Evolutionary conservation across 2,888 invertebrate genomes (phyloP).

Genomic region (Polia nebulosa): DNA sequence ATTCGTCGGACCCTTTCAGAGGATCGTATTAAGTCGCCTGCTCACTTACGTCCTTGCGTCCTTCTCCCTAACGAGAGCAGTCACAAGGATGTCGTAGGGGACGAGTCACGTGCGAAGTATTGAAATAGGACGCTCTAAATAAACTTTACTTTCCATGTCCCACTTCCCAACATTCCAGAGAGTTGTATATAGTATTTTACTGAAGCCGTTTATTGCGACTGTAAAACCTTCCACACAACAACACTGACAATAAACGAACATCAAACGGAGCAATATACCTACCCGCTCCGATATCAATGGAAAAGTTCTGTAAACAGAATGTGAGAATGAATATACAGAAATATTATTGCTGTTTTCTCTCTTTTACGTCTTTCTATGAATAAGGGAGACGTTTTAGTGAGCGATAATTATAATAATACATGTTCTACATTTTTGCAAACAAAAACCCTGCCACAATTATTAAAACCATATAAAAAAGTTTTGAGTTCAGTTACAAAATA

Average conservation of each 20-base stretch:
- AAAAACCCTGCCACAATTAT: neutral
- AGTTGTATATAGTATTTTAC: constrained; percentile 44
- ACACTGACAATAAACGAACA: constrained; percentile 54
- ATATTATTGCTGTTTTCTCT: constrained; percentile 32
- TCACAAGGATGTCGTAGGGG: constrained; percentile 44
- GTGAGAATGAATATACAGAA: constrained; percentile 38
- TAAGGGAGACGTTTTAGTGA: neutral
- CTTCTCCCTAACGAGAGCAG: constrained; percentile 59
- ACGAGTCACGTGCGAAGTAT: constrained; percentile 56
- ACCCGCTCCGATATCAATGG: constrained; percentile 34
- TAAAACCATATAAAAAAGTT: constrained; percentile 2
- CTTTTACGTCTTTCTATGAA: constrained; percentile 2
- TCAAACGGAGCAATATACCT: constrained; percentile 48
- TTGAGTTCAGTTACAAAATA: constrained; percentile 1
- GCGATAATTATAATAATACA: neutral
- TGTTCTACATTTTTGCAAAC: neutral
- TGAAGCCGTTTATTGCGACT: constrained; percentile 51
- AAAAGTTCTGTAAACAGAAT: constrained; percentile 42
- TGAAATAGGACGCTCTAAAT: constrained; percentile 57
- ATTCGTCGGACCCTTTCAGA: constrained; percentile 35
- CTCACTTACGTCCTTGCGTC: constrained; percentile 35
- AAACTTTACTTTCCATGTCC: constrained; percentile 52
- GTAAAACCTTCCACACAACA: constrained; percentile 55
- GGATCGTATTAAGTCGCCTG: constrained; percentile 34
- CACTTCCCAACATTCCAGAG: constrained; percentile 37